Percentiles rank a stretch among this genome's conserved stretches.
Evolutionary conservation across 1,140 invertebrate species (phyloP).

Genomic region (Phocides pigmalion): DNA sequence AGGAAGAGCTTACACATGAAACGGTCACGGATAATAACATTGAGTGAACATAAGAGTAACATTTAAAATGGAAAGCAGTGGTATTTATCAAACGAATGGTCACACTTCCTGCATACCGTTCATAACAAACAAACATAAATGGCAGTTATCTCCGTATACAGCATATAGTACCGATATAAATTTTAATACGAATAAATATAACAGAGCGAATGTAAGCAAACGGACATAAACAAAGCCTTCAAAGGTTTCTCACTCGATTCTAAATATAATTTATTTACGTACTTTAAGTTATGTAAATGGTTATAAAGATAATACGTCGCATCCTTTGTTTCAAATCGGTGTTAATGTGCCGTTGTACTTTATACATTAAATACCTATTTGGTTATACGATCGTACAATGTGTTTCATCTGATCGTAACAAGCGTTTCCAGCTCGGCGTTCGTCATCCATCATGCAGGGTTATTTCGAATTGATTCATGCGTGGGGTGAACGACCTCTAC

Average conservation of each 20-base stretch:
- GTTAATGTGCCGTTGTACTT: background rate
- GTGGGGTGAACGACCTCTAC: constrained; percentile 61
- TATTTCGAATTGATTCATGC: constrained; percentile 68
- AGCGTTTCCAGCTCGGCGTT: constrained; percentile 13
- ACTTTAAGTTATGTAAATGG: background rate
- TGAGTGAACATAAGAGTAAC: background rate
- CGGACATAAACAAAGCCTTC: constrained; percentile 1
- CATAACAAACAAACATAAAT: constrained; percentile 21
- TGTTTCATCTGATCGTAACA: constrained; percentile 23
- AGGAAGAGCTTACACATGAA: constrained; percentile 8
- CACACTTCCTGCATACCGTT: constrained; percentile 3
- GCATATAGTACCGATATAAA: background rate
- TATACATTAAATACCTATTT: background rate
- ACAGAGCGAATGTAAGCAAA: constrained; percentile 26
- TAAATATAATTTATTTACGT: background rate
- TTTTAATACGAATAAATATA: constrained; percentile 24
- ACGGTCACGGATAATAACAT: background rate
- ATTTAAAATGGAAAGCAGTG: background rate
- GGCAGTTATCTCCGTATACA: constrained; percentile 1
- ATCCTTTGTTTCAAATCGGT: constrained; percentile 18
- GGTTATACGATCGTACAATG: constrained; percentile 6
- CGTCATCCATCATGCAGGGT: constrained; percentile 50
- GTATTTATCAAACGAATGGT: constrained; percentile 9
- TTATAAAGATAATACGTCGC: constrained; percentile 3
- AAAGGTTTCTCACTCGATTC: constrained; percentile 7